Base-by-base conservation (phyloP, 2,113 vertebrate species). In the Emberiza fucata region DNA sequence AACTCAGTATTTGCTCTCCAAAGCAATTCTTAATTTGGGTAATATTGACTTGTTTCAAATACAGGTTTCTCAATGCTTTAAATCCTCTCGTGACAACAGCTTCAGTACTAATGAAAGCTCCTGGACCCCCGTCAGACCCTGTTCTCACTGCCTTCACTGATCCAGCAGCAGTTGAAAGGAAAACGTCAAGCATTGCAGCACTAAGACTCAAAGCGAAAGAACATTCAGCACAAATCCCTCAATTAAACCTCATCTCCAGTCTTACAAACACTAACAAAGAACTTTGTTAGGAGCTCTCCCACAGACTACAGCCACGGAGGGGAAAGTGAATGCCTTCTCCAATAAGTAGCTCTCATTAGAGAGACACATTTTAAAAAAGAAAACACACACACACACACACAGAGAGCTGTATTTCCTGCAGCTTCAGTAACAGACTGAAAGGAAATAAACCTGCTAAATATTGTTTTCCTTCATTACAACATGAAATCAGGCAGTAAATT, bases 171-270 rank as follows among this genome's bases (percentile, higher is more conserved):
- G 93, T 84, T 93, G 97, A 98, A 90, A 97, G 97, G 92, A 98
- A 98, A 97, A 93, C 92, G 29, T 96, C 90, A 42, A 96, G 94
- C 88, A 93, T 97, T 91, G 96, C 94, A 89, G 94, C 93, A 16
- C 92, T 97, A 66, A 96, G 97, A 71, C 94, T 97, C 64, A 97
- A 97, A 95, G 97, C 97, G 28, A 98, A 97, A 91, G 96, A 98
- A 88, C 95, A 97, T 72, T 81, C 95, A 75, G 93, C 88, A 69
- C 93, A 97, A 94, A 96, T 95, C 84, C 95, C 95, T 79, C 92
- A 94, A 68, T 94, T 95, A 93, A 97, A 81, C 90, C 88, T 97
- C 75, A 82, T 94, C 79, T 84, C 93, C 59, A 94, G 44, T 91
- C 94, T 96, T 90, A 91, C 91, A 93, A 95, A 96, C 61, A 76